phyloP scores from a whole-genome alignment of 2,888 invertebrate genomes.

The Epinotia demarniana region DNA sequence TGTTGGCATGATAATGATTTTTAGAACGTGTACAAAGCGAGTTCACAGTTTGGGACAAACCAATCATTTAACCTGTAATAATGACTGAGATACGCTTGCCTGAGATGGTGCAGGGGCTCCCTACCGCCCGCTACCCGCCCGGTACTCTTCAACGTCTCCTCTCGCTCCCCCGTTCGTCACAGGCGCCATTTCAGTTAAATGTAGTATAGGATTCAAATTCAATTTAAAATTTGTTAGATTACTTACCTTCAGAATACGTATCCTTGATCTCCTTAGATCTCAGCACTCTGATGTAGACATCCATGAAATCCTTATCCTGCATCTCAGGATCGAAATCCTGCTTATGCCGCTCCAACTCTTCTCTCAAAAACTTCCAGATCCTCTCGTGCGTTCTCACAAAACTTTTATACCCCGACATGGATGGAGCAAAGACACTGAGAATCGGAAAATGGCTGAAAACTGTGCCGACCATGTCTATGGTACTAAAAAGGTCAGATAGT shows the following conservation, averaged over 20 bases:
- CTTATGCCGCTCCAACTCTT: constrained; percentile 90
- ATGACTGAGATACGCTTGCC: too few species aligned
- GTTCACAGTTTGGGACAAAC: too few species aligned
- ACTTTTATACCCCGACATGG: constrained; percentile 89
- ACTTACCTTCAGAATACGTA: constrained; percentile 85
- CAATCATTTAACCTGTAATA: too few species aligned
- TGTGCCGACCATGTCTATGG: constrained; percentile 92
- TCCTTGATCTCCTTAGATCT: constrained; percentile 83
- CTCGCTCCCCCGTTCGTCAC: too few species aligned
- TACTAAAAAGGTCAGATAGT: constrained; percentile 88
- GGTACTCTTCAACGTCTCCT: too few species aligned
- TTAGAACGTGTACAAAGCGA: too few species aligned
- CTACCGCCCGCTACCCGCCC: too few species aligned
- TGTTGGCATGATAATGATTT: too few species aligned
- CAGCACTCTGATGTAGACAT: constrained; percentile 89
- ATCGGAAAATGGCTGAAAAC: constrained; percentile 92
- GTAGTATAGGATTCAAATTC: too few species aligned
- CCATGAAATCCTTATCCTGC: constrained; percentile 91
- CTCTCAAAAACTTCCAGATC: constrained; percentile 89
- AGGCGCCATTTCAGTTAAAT: too few species aligned
- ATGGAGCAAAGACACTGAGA: constrained; percentile 88
- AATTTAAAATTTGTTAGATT: too few species aligned
- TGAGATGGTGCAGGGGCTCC: too few species aligned
- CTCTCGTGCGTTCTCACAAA: constrained; percentile 89
- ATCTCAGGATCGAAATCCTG: constrained; percentile 82